phyloP scores from a whole-genome alignment of 2,888 invertebrate species.

The Gordius sp. region DNA sequence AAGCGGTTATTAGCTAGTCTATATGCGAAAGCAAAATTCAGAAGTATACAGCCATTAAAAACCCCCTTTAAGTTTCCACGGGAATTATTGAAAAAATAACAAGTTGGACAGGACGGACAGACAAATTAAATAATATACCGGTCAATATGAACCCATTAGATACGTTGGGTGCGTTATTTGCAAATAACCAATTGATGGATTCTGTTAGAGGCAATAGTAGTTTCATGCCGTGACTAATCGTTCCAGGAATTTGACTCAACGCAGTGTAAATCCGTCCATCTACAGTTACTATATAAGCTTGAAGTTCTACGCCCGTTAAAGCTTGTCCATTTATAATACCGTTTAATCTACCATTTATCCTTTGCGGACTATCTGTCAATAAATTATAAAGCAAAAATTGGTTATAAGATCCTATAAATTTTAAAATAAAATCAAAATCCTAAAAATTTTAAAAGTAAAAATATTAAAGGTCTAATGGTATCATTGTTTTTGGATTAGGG shows the following conservation, averaged over 20 bases:
- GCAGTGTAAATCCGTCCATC: slow-evolving; percentile 66
- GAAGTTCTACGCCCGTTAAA: slow-evolving; percentile 50
- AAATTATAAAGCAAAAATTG: too few relatives aligned
- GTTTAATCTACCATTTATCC: slow-evolving; percentile 61
- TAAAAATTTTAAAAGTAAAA: too few relatives aligned
- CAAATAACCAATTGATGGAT: slow-evolving; percentile 73
- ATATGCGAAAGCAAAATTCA: too few relatives aligned
- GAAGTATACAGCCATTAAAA: too few relatives aligned
- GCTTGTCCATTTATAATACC: slow-evolving; percentile 51
- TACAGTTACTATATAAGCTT: slow-evolving; percentile 61
- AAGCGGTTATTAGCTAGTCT: too few relatives aligned
- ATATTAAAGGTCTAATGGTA: too few relatives aligned
- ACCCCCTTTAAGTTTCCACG: too few relatives aligned
- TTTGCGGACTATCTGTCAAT: slow-evolving; percentile 52
- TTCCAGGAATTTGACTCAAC: slow-evolving; percentile 47
- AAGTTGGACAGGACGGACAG: too few relatives aligned
- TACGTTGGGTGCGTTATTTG: slow-evolving; percentile 44
- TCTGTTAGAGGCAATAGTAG: slow-evolving; percentile 54
- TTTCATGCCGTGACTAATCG: slow-evolving; percentile 51
- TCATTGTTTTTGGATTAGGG: too few relatives aligned
- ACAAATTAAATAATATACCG: slow-evolving; percentile 24
- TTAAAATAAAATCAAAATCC: too few relatives aligned
- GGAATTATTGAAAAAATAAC: too few relatives aligned
- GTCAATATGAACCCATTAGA: slow-evolving; percentile 57
- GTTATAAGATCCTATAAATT: too few relatives aligned